Conservation (phyloP, 92 coral and sea anemone genomes). For the Phenganax subtilis region DNA sequence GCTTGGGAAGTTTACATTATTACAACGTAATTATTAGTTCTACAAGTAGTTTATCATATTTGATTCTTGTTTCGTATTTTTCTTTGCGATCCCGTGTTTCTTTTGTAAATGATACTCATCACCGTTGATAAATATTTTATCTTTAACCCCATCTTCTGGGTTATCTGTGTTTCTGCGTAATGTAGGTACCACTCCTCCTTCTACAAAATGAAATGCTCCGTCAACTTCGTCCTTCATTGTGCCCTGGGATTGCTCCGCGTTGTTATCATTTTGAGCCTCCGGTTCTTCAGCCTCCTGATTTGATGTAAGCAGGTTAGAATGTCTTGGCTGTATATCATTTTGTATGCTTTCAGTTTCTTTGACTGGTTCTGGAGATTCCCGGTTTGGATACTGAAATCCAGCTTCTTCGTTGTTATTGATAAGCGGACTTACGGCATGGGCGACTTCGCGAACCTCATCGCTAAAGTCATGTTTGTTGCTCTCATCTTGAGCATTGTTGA, state of each 20-base stretch:
- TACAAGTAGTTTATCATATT: not conserved
- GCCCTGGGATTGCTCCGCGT: not conserved
- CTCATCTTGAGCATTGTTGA: not conserved
- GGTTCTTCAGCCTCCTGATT: not conserved
- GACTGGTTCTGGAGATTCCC: not conserved
- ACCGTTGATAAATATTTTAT: slow-evolving; percentile 21
- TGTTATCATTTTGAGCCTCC: not conserved
- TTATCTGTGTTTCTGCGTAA: slow-evolving; percentile 27
- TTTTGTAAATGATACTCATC: slow-evolving; percentile 40
- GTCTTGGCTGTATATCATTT: slow-evolving; percentile 8
- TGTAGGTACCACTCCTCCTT: slow-evolving; percentile 18
- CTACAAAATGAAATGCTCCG: slow-evolving; percentile 13
- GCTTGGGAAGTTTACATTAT: not conserved
- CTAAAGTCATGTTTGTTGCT: no score
- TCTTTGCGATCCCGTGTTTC: not conserved
- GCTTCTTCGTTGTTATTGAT: not conserved
- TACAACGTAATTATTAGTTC: not conserved
- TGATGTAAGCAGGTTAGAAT: not conserved
- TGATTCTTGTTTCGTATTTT: not conserved
- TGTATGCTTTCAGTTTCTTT: not conserved
- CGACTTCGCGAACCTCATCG: no score
- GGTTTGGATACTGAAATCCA: not conserved
- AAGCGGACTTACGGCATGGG: no score
- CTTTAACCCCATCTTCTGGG: slow-evolving; percentile 30
- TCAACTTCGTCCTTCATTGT: not conserved